These are phyloP conservation scores for Scaeva pyrastri DNA, from an alignment of 2,888 invertebrate species.

Conservation along the genomic window DNA sequence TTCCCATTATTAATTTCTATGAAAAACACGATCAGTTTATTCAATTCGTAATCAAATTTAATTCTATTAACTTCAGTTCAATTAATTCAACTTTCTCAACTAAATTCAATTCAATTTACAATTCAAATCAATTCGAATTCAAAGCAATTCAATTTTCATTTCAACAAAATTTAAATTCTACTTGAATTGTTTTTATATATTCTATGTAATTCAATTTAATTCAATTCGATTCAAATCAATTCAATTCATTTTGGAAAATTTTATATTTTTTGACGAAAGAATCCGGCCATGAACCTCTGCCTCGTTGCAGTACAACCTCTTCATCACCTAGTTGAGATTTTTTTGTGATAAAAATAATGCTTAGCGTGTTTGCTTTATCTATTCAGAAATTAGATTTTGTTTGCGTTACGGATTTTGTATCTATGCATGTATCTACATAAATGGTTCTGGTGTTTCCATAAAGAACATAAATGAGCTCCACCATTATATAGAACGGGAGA, in stretches of 20 bases:
- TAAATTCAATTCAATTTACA: too few species aligned
- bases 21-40: too few species aligned
- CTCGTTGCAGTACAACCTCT: not conserved
- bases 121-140: too few species aligned
- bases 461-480: conserved; percentile 8
- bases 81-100: too few species aligned
- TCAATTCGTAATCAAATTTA: too few species aligned
- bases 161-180: too few species aligned
- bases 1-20: too few species aligned
- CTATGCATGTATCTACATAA: not conserved
- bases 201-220: not conserved
- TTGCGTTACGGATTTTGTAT: conserved; percentile 54
- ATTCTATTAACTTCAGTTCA: too few species aligned
- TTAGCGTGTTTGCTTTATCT: conserved; percentile 46
- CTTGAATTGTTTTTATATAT: not conserved
- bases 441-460: conserved; percentile 15
- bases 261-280: not conserved
- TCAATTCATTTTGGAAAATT: not conserved
- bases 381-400: conserved; percentile 59
- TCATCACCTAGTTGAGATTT: conserved; percentile 13
- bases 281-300: not conserved
- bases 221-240: not conserved
- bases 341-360: conserved; percentile 12
- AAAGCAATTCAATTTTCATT: too few species aligned
- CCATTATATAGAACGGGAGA: not conserved